Evolutionary conservation across 2,888 invertebrate genomes (phyloP).

Genomic region (Camponotus fellah): DNA sequence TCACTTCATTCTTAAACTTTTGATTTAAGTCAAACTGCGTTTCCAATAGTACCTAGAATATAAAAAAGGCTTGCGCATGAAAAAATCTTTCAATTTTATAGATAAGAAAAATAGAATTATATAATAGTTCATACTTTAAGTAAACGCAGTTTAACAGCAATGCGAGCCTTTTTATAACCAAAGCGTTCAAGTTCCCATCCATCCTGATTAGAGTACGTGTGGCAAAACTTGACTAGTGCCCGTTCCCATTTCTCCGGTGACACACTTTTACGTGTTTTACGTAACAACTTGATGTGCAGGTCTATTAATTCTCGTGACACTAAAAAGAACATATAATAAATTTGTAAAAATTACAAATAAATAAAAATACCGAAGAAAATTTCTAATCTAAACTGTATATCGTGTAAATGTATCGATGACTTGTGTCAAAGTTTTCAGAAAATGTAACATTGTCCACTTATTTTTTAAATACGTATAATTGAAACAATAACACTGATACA

Average conservation of each 20-base stretch:
- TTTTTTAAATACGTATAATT: neutral
- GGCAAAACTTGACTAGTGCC: constrained; percentile 95
- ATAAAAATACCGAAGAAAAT: neutral
- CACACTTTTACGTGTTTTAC: constrained; percentile 94
- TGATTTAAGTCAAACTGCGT: constrained; percentile 97
- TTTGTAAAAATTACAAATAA: neutral
- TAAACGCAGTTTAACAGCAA: constrained; percentile 95
- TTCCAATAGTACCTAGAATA: constrained; percentile 93
- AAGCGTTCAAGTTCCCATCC: constrained; percentile 98
- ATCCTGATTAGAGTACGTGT: constrained; percentile 95
- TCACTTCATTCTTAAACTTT: constrained; percentile 96
- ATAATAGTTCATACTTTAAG: constrained; percentile 90
- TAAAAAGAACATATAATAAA: constrained; percentile 83
- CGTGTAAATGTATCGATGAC: neutral
- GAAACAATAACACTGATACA: neutral
- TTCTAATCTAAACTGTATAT: neutral
- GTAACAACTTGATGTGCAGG: constrained; percentile 95
- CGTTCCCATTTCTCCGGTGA: constrained; percentile 96
- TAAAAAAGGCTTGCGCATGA: constrained; percentile 64
- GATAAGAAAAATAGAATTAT: neutral
- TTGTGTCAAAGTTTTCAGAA: neutral
- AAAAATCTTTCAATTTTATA: neutral
- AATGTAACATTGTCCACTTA: neutral
- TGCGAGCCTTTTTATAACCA: constrained; percentile 97
- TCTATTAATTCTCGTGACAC: constrained; percentile 94